A percentile compares a stretch with the other conserved stretches of the same genome.
phyloP scores from a whole-genome alignment of 1,140 invertebrate species.

The Drosophila funebris region DNA sequence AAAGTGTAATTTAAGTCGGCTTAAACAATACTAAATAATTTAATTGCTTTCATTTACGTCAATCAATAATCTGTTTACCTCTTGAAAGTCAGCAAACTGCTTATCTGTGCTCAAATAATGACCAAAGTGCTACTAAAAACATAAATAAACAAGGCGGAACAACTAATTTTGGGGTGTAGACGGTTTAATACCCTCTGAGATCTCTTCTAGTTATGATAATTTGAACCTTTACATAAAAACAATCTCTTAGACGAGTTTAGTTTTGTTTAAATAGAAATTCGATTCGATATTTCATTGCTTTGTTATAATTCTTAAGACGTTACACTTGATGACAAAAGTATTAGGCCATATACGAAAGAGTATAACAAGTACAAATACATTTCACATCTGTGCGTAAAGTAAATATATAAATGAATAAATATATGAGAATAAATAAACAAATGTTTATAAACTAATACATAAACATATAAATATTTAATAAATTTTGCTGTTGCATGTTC shows the following conservation, averaged over 20 bases:
- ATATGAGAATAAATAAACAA: neutral
- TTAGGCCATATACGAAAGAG: neutral
- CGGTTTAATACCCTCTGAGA: neutral
- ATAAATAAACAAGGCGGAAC: constrained; percentile 18
- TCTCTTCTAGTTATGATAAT: neutral
- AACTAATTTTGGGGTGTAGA: neutral
- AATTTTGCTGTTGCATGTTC: neutral
- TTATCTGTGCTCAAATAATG: constrained; percentile 41
- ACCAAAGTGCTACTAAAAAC: constrained; percentile 37
- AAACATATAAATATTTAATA: neutral
- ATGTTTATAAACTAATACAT: neutral
- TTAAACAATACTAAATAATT: neutral
- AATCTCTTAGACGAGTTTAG: too few species aligned
- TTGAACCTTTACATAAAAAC: too few species aligned
- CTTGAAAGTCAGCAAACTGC: neutral
- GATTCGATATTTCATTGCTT: too few species aligned
- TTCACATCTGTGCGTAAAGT: constrained; percentile 23
- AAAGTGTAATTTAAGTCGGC: neutral
- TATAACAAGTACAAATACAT: constrained; percentile 2
- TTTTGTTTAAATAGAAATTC: too few species aligned
- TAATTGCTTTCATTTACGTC: neutral
- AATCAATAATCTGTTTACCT: neutral
- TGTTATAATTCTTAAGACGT: too few species aligned
- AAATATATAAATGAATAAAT: constrained; percentile 30
- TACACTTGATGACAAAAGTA: too few species aligned